phyloP scores from a whole-genome alignment of 2,888 invertebrate species.

The Lasioglossum lativentre region DNA sequence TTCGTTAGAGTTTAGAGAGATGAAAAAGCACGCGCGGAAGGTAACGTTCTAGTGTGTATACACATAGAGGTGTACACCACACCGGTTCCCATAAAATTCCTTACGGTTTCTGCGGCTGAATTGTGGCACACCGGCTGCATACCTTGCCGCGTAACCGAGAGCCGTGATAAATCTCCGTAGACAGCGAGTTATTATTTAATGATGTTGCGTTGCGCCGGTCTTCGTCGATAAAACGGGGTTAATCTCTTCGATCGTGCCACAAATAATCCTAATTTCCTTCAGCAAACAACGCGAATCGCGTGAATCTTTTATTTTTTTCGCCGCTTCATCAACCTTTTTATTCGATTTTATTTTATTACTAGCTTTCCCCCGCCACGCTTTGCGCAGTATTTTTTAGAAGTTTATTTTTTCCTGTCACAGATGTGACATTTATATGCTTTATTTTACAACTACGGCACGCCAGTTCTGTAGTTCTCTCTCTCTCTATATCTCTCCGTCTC shows the following conservation, averaged over 20 bases:
- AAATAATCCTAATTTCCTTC: not conserved
- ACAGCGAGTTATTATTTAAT: constrained; percentile 58
- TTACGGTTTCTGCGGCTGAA: constrained; percentile 78
- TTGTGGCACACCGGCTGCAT: constrained; percentile 69
- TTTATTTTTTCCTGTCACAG: too few relatives aligned
- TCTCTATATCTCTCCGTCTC: too few relatives aligned
- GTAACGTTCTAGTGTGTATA: constrained; percentile 43
- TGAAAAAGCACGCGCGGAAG: constrained; percentile 67
- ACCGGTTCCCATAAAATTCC: constrained; percentile 78
- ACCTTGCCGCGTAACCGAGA: constrained; percentile 61
- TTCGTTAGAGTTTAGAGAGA: constrained; percentile 12
- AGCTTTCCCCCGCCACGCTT: too few relatives aligned
- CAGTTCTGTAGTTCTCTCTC: too few relatives aligned
- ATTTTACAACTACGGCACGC: too few relatives aligned
- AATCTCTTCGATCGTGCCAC: not conserved
- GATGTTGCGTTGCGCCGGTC: constrained; percentile 30
- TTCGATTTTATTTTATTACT: not conserved
- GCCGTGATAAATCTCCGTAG: constrained; percentile 56
- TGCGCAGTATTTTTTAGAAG: too few relatives aligned
- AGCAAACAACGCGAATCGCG: not conserved
- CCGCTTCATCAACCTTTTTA: not conserved
- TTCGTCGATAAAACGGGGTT: constrained; percentile 20
- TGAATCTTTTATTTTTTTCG: not conserved
- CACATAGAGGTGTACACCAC: constrained; percentile 57
- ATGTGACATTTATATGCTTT: too few relatives aligned